These are phyloP conservation scores for Danio jaintianensis DNA, from an alignment of 2,797 vertebrate species.

Conservation along the genomic window DNA sequence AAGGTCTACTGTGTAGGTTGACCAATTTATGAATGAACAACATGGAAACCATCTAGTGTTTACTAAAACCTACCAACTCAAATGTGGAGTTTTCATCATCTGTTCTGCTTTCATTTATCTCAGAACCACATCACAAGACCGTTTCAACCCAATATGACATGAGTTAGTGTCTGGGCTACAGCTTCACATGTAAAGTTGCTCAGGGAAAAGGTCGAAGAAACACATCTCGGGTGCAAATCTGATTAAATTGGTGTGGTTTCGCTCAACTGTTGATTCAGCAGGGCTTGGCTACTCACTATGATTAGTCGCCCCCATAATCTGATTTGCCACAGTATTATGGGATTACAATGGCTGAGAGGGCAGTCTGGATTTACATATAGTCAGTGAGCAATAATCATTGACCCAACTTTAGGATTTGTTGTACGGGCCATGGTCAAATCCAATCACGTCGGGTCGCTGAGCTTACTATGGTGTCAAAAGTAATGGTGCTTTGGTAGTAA, in stretches of 20 bases:
- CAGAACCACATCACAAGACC: not conserved
- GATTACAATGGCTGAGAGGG: not conserved
- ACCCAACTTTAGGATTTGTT: slow-evolving; percentile 7
- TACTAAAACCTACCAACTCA: slow-evolving; percentile 5
- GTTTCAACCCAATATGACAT: not conserved
- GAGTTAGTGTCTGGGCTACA: not conserved
- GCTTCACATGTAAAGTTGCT: slow-evolving; percentile 2
- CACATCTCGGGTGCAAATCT: not conserved
- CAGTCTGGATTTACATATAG: slow-evolving; percentile 12
- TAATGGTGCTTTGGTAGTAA: not conserved
- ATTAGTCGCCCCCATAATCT: slow-evolving; percentile 27
- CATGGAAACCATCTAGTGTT: slow-evolving; percentile 8
- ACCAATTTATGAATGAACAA: not conserved
- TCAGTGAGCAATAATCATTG: slow-evolving; percentile 16
- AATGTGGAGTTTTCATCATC: slow-evolving; percentile 13
- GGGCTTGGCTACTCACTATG: slow-evolving; percentile 16
- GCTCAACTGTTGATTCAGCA: slow-evolving; percentile 16
- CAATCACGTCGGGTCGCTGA: not conserved
- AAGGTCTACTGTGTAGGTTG: slow-evolving; percentile 16
- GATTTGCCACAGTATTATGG: slow-evolving; percentile 8
- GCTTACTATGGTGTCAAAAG: not conserved
- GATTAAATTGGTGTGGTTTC: not conserved
- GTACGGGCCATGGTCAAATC: not conserved
- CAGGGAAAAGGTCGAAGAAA: not conserved
- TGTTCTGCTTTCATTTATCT: not conserved